Conservation (phyloP, 2,888 invertebrate species). For the Drosophila nigricruria region DNA sequence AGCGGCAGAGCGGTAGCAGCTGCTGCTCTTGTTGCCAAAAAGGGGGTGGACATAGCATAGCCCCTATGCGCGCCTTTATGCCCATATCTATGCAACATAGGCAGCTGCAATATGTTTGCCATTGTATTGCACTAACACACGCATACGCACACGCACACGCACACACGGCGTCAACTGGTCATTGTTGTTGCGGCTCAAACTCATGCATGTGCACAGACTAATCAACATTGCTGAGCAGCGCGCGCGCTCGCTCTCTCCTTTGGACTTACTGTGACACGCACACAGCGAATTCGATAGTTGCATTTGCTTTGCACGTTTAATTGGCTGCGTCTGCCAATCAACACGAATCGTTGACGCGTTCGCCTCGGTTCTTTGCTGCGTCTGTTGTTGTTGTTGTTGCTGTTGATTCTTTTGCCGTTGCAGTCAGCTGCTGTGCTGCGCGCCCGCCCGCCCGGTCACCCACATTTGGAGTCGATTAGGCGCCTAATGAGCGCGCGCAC, state of each 20-base stretch:
- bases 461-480: conserved; percentile 60
- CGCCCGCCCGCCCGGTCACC: conserved; percentile 9
- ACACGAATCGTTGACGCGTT: conserved; percentile 53
- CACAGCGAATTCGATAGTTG: conserved; percentile 18
- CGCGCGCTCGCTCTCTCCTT: conserved; percentile 2
- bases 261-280: background rate
- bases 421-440: conserved; percentile 14
- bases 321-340: conserved; percentile 65
- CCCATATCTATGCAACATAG: conserved; percentile 6
- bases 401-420: conserved; percentile 7
- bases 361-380: conserved; percentile 10
- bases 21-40: conserved; percentile 34
- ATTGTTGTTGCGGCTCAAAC: conserved; percentile 20
- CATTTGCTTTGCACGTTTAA: conserved; percentile 47
- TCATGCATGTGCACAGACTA: conserved; percentile 15
- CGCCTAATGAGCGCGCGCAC: conserved; percentile 65
- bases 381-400: background rate
- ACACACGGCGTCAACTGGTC: background rate
- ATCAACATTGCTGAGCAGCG: conserved; percentile 17
- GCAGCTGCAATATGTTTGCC: conserved; percentile 55
- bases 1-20: conserved; percentile 24
- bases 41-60: conserved; percentile 19
- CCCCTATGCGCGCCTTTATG: conserved; percentile 17
- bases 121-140: conserved; percentile 37
- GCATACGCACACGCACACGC: conserved; percentile 1